Evolutionary conservation across 2,797 vertebrate genomes (phyloP).

Genomic region (Falco novaeseelandiae): DNA sequence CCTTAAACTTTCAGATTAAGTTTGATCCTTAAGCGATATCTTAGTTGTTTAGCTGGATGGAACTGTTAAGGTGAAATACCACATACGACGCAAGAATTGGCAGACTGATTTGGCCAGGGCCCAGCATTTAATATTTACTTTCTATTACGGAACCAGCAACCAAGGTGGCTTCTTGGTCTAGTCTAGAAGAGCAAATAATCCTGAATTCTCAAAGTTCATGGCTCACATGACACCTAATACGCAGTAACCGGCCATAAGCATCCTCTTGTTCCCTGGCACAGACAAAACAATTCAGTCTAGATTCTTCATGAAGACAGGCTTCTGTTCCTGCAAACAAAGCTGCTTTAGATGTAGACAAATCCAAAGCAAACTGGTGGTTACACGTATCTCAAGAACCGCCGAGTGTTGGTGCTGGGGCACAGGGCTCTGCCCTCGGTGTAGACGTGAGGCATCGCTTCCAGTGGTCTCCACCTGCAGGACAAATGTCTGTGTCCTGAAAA

Average conservation of each 20-base stretch:
- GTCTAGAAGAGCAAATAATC: not conserved
- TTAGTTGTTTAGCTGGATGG: not conserved
- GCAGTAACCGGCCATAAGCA: not conserved
- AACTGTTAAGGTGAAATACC: not conserved
- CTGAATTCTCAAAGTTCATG: not conserved
- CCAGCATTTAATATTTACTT: not conserved
- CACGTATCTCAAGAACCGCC: not conserved
- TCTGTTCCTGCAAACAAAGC: not conserved
- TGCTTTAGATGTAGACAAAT: not conserved
- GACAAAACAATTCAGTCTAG: not conserved
- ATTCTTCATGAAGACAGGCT: not conserved
- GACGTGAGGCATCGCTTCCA: not conserved
- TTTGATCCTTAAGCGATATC: not conserved
- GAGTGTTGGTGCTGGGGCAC: not conserved
- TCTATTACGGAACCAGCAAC: not conserved
- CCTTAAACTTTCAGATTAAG: not conserved
- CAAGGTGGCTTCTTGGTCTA: not conserved
- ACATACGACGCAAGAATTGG: not conserved
- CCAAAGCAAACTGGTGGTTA: not conserved
- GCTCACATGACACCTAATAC: not conserved
- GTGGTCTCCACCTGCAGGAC: not conserved
- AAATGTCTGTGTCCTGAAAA: not conserved
- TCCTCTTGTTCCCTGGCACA: not conserved
- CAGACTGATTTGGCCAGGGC: not conserved
- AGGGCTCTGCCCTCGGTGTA: not conserved